Base-by-base conservation (phyloP, 2,888 invertebrate species). In the Pyrocoelia pectoralis region DNA sequence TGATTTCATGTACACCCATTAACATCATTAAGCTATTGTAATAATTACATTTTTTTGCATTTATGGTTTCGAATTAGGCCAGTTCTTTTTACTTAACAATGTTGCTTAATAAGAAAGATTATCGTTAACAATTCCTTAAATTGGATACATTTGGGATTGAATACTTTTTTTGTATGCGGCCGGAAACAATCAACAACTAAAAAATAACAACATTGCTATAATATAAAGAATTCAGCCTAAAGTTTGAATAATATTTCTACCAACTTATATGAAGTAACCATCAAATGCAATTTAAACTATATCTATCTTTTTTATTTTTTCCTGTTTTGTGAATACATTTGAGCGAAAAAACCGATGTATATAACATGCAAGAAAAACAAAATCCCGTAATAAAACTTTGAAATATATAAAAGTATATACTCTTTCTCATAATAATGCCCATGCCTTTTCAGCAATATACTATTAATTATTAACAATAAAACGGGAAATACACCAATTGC, bases 201-300 rank as follows among this genome's bases (percentile, higher is more conserved):
- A 18, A 46, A 18, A 46, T 61, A 46, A 46, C 46, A 46, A 46
- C 46, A 46, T 46, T 46, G 46, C 46, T 17, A 46, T 17, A 46
- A 46, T 46, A 46, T 46, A 46, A 46, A 46, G 46, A 46, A 46
- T 46, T 5, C 17, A 46, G 46, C 46, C 46, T 46, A 46, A 46
- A 18, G 62, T 28, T 72, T 73, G 74, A 74, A 76, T 75, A 74
- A 72, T 70, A 66, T 70, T n/a, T 70, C 72, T 74, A 74, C 70
- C 73, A 74, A 76, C 74, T 73, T 73, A 76, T 72, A 72, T 73
- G 71, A 72, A 72, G 71, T 72, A 73, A 74, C 72, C 68, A 76
- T 72, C 72, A 71, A 70, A 74, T 74, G 74, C 74, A 75, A 76
- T 77, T 77, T 74, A 75, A 77, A 77, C 78, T 79, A 79, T 79